Conservation (phyloP, 2,113 vertebrate genomes). For the Leptosomus discolor region DNA sequence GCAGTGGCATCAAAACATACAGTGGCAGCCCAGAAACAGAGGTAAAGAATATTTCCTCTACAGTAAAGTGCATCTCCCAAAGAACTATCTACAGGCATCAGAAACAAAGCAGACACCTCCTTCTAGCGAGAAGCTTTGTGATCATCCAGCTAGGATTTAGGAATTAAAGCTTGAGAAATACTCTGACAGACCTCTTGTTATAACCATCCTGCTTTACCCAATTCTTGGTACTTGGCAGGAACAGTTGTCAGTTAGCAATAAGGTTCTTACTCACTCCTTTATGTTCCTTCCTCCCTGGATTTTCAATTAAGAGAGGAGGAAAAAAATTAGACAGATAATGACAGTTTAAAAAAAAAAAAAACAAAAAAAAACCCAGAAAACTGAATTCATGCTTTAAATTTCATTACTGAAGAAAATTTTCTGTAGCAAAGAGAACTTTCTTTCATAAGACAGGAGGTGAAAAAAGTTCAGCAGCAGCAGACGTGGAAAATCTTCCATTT, state of each 20-base stretch:
- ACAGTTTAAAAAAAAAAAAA: background rate
- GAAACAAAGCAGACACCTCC: background rate
- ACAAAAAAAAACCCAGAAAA: background rate
- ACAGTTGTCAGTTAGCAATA: background rate
- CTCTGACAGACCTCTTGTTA: background rate
- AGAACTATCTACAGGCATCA: constrained; percentile 1
- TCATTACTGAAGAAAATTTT: background rate
- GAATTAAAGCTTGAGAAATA: background rate
- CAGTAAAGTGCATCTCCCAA: background rate
- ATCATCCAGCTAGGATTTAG: background rate
- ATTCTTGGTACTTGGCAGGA: background rate
- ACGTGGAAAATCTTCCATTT: background rate
- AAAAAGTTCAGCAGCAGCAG: constrained; percentile 10
- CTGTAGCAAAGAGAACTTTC: background rate
- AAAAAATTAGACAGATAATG: background rate
- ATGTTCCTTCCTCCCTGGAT: background rate
- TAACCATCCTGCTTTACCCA: background rate
- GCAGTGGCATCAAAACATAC: background rate
- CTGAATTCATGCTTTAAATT: background rate
- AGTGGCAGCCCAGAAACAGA: background rate
- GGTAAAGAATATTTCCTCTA: background rate
- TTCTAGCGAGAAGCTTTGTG: background rate
- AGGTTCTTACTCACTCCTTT: background rate
- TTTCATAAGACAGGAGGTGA: background rate
- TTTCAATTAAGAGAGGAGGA: background rate